Conservation (phyloP, 2,113 vertebrate species). For the Chaetodon auriga region DNA sequence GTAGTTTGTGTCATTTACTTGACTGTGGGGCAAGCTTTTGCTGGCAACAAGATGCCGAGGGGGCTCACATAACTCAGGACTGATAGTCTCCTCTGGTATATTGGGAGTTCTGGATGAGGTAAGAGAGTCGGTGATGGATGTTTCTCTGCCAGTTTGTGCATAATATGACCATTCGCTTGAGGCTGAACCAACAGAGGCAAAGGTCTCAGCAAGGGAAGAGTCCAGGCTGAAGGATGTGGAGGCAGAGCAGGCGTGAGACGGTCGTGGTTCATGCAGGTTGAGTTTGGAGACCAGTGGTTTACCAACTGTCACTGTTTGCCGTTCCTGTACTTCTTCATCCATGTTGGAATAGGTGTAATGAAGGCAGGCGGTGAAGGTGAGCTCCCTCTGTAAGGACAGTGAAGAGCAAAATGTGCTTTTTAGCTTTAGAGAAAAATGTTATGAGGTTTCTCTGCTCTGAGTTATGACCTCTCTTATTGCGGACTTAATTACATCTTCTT, state of each 20-base stretch:
- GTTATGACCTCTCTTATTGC: background rate
- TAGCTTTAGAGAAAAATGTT: background rate
- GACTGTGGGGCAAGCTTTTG: slow-evolving; percentile 74
- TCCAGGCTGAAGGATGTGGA: slow-evolving; percentile 57
- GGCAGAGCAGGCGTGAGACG: slow-evolving; percentile 21
- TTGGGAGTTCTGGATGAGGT: slow-evolving; percentile 69
- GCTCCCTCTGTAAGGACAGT: slow-evolving; percentile 81
- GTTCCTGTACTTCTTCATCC: slow-evolving; percentile 88
- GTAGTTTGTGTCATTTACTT: slow-evolving; percentile 61
- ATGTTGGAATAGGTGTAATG: slow-evolving; percentile 86
- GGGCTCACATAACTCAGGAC: slow-evolving; percentile 62
- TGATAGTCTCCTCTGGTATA: slow-evolving; percentile 84
- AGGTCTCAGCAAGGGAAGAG: slow-evolving; percentile 62
- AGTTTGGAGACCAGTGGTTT: slow-evolving; percentile 92
- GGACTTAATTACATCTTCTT: background rate
- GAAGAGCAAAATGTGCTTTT: slow-evolving; percentile 12
- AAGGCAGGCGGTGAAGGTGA: slow-evolving; percentile 87
- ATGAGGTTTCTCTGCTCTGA: background rate
- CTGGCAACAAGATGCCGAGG: slow-evolving; percentile 55
- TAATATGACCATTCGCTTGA: slow-evolving; percentile 47
- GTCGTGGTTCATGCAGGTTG: slow-evolving; percentile 81
- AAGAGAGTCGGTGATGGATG: background rate
- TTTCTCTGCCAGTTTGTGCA: background rate
- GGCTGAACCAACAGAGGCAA: slow-evolving; percentile 35
- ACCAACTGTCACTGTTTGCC: slow-evolving; percentile 81